Percentiles rank a stretch among this genome's conserved stretches.
Conservation (phyloP, 2,888 invertebrate genomes). For the Leucophenga maculata region DNA sequence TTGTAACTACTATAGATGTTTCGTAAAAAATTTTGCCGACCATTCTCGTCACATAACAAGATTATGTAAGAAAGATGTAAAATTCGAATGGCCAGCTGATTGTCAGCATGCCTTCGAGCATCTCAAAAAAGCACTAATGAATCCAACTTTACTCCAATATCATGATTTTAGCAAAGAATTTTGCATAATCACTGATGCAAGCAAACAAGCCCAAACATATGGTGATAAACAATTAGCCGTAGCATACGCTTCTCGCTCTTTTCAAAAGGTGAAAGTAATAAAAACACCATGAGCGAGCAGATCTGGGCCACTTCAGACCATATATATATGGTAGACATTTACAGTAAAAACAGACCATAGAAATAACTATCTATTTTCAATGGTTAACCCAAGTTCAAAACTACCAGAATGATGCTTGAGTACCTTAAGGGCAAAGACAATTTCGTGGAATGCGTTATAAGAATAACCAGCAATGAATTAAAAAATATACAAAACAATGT, state of each 20-base stretch:
- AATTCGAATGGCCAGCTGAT: conserved; percentile 17
- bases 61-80: conserved; percentile 23
- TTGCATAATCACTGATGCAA: conserved; percentile 37
- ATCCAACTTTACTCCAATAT: conserved; percentile 27
- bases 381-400: conserved; percentile 49
- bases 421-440: conserved; percentile 46
- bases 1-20: not conserved
- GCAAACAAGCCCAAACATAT: conserved; percentile 27
- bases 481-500: conserved; percentile 15
- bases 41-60: conserved; percentile 24
- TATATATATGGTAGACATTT: conserved; percentile 43
- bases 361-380: conserved; percentile 49
- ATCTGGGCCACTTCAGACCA: conserved; percentile 46
- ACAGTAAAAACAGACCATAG: conserved; percentile 46
- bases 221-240: conserved; percentile 33
- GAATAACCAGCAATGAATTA: conserved; percentile 24
- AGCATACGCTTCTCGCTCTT: conserved; percentile 36
- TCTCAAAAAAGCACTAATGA: too few relatives aligned
- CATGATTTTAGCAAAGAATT: conserved; percentile 34
- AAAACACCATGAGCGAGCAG: conserved; percentile 45
- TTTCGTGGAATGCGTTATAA: conserved; percentile 2
- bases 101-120: not conserved
- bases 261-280: conserved; percentile 45
- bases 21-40: conserved; percentile 18
- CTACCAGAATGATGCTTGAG: conserved; percentile 50